Conservation (phyloP, 2,113 vertebrate species). For the Pagrus major region DNA sequence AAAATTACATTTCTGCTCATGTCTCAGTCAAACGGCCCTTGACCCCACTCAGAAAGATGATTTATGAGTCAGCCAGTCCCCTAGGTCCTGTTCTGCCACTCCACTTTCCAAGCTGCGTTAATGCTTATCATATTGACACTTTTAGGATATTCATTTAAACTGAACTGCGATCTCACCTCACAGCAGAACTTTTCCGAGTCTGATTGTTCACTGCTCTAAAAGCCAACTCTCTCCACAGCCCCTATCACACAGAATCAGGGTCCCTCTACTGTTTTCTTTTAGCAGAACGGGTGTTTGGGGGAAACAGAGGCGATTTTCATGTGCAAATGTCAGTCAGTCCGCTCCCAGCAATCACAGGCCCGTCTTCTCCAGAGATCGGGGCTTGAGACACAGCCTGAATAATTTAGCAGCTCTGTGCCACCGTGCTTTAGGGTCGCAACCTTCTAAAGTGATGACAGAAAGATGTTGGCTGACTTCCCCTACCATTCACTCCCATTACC, state of each 20-base stretch:
- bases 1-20: slow-evolving; percentile 77
- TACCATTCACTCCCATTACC: slow-evolving; percentile 84
- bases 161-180: slow-evolving; percentile 39
- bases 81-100: slow-evolving; percentile 58
- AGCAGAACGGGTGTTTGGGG: slow-evolving; percentile 81
- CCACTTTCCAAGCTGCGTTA: slow-evolving; percentile 48
- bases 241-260: slow-evolving; percentile 36
- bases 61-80: slow-evolving; percentile 75
- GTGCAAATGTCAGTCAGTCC: slow-evolving; percentile 89
- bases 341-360: slow-evolving; percentile 86
- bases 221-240: slow-evolving; percentile 29
- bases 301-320: slow-evolving; percentile 85
- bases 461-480: slow-evolving; percentile 78
- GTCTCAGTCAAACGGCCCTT: slow-evolving; percentile 74
- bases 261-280: slow-evolving; percentile 81
- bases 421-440: slow-evolving; percentile 84
- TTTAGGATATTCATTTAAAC: slow-evolving; percentile 57
- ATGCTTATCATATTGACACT: slow-evolving; percentile 65
- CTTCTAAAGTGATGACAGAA: slow-evolving; percentile 88
- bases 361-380: slow-evolving; percentile 82
- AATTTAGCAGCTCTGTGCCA: slow-evolving; percentile 87
- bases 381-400: slow-evolving; percentile 85
- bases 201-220: slow-evolving; percentile 11
- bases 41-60: slow-evolving; percentile 77
- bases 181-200: slow-evolving; percentile 28